Evolutionary conservation across 2,797 vertebrate genomes (phyloP).

Genomic region (Heterohyrax brucei): DNA sequence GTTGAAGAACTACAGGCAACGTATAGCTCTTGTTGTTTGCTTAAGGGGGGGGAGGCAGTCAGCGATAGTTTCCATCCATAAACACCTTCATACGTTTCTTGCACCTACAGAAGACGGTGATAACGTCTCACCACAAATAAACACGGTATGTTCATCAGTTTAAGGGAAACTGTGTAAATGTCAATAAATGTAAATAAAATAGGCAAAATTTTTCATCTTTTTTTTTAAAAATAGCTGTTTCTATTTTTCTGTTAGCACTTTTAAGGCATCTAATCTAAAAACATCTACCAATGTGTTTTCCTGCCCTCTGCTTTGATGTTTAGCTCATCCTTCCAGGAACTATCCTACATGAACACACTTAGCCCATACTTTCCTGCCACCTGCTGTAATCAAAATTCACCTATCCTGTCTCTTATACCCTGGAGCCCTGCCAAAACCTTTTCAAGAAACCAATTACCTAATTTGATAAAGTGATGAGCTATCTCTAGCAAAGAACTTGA

Average conservation of each 20-base stretch:
- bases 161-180: slow-evolving; percentile 30
- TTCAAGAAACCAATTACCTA: slow-evolving; percentile 61
- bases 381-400: slow-evolving; percentile 35
- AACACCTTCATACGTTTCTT: background rate
- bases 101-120: background rate
- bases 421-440: slow-evolving; percentile 60
- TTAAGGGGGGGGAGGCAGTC: background rate
- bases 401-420: background rate
- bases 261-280: slow-evolving; percentile 38
- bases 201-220: background rate
- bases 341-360: slow-evolving; percentile 17
- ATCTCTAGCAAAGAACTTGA: slow-evolving; percentile 47
- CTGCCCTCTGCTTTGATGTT: background rate
- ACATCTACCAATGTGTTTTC: background rate
- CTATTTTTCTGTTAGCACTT: background rate
- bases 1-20: background rate
- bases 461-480: slow-evolving; percentile 63
- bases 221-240: background rate
- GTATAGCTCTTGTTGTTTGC: background rate
- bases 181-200: slow-evolving; percentile 2
- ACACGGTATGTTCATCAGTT: slow-evolving; percentile 3
- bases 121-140: background rate
- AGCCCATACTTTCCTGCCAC: slow-evolving; percentile 19
- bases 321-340: background rate
- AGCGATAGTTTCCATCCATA: background rate